Evolutionary conservation across 2,113 vertebrate genomes (phyloP).

Genomic region (Acrocephalus arundinaceus): DNA sequence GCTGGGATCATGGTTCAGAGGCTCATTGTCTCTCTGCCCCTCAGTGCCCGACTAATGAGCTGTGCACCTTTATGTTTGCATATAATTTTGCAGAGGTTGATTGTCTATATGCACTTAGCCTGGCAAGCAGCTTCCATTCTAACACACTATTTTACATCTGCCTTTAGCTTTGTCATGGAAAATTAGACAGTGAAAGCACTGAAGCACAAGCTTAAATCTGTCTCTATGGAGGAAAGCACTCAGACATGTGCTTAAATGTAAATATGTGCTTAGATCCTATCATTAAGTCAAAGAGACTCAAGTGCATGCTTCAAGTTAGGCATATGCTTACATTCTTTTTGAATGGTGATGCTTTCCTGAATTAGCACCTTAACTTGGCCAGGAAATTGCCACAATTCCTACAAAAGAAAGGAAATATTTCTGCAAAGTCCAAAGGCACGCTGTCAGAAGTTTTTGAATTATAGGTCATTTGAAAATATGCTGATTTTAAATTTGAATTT

Average conservation of each 20-base stretch:
- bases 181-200: constrained; percentile 56
- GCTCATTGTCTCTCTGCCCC: neutral
- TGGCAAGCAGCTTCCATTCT: neutral
- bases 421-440: neutral
- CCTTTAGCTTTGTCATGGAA: constrained; percentile 46
- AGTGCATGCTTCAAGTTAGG: constrained; percentile 51
- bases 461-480: neutral
- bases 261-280: constrained; percentile 67
- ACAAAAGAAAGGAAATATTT: constrained; percentile 1
- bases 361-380: constrained; percentile 19
- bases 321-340: constrained; percentile 40
- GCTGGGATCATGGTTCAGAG: neutral
- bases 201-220: constrained; percentile 56
- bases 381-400: neutral
- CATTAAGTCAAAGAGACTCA: constrained; percentile 58
- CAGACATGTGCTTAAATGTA: constrained; percentile 60
- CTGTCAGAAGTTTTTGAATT: neutral
- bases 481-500: constrained; percentile 29
- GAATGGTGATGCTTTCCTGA: constrained; percentile 22
- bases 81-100: constrained; percentile 39
- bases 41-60: neutral
- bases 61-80: constrained; percentile 39
- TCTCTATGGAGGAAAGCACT: constrained; percentile 50
- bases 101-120: constrained; percentile 11
- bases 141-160: constrained; percentile 12